Conservation (phyloP, 2,113 vertebrate genomes). For the Lagopus muta region DNA sequence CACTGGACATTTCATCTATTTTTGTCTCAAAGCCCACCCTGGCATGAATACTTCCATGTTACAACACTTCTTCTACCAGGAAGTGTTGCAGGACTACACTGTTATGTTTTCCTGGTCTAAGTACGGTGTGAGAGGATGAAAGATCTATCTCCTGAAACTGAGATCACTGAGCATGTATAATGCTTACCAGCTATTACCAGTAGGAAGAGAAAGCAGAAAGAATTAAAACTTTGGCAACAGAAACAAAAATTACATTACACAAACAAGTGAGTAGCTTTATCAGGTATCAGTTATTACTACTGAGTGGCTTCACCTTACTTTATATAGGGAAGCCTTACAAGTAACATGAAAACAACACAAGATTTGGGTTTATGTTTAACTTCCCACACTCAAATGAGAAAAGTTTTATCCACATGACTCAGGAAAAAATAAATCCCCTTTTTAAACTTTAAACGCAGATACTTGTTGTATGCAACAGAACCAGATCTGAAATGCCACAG, state of each 20-base stretch:
- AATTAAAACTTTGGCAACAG: not conserved
- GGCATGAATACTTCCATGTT: not conserved
- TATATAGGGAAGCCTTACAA: not conserved
- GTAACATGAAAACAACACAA: not conserved
- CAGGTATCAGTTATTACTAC: not conserved
- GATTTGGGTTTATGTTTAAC: not conserved
- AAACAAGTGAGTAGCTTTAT: not conserved
- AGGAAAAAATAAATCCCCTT: not conserved
- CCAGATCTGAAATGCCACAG: not conserved
- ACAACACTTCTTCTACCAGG: not conserved
- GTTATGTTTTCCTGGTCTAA: not conserved
- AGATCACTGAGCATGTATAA: not conserved
- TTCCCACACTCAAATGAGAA: not conserved
- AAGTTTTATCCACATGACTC: not conserved
- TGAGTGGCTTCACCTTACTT: not conserved
- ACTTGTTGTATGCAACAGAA: not conserved
- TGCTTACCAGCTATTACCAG: not conserved
- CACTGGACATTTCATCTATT: conserved; percentile 35
- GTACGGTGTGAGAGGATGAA: not conserved
- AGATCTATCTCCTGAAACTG: not conserved
- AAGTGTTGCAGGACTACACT: not conserved
- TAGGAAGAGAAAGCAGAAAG: not conserved
- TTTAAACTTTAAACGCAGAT: not conserved
- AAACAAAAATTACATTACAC: not conserved
- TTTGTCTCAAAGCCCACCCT: fast-evolving